Base-by-base conservation (phyloP, 2,113 vertebrate species). In the Drymodes brunneopygia region DNA sequence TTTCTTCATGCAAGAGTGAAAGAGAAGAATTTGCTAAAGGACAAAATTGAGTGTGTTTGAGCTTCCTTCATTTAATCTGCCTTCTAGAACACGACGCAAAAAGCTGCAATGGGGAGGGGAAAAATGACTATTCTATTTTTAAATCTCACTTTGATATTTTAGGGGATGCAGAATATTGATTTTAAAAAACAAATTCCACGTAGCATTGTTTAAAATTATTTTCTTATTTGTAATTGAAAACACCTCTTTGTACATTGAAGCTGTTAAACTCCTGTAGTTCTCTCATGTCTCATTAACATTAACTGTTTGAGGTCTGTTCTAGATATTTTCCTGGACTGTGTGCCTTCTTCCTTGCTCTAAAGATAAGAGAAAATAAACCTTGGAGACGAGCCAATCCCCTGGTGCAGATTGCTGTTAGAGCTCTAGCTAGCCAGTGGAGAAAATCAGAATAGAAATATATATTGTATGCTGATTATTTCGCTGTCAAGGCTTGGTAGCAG, bases 21-120 rank as follows among this genome's bases (percentile, higher is more conserved):
- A 99, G 98, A 98, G 99, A 99, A 99, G 99, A 99, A 99, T 99
- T 99, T 99, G 99, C 99, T 99, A 99, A 99, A 99, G 99, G 99
- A 99, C 98, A 99, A 98, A 98, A 99, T 98, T 98, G 98, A 98
- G 98, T 99, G 98, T 99, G 98, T 98, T 98, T 98, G 98, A 98
- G 98, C 98, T 98, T 98, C 97, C 98, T 99, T 98, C 98, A 98
- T 99, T 99, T 99, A 99, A 99, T 98, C 98, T 98, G 98, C 98
- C 98, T 99, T 98, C 98, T 99, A 98, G 96, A 98, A 99, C 95
- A 95, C 95, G 93, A 97, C 54, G 97, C 98, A 95, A 98, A 98
- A 98, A 98, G 98, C 98, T 98, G 98, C 98, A 98, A 95, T 7
- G 12, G 97, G 97, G 94, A 97, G 93, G 97, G 95, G 96, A 96